These are phyloP conservation scores for Saturnia pavonia DNA, from an alignment of 2,888 invertebrate species.

Conservation along the genomic window DNA sequence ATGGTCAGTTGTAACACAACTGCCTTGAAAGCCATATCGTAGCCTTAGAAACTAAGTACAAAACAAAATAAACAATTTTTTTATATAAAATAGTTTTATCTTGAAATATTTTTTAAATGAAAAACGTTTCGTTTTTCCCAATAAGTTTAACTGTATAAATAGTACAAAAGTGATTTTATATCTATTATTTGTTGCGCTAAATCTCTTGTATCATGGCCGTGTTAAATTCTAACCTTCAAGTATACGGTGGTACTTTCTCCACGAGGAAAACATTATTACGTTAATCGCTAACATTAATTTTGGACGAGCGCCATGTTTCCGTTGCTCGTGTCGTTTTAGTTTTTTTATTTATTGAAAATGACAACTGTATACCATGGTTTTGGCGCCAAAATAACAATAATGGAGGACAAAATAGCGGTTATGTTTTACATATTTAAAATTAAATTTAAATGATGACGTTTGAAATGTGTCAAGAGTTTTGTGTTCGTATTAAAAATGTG, in stretches of 20 bases:
- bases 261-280: slow-evolving; percentile 39
- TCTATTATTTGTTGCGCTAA: slow-evolving; percentile 37
- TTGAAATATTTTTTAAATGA: slow-evolving; percentile 24
- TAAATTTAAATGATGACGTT: slow-evolving; percentile 75
- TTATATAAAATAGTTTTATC: slow-evolving; percentile 22
- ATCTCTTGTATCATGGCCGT: slow-evolving; percentile 50
- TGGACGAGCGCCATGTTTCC: slow-evolving; percentile 23
- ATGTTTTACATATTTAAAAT: slow-evolving; percentile 75
- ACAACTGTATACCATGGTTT: slow-evolving; percentile 53
- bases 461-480: slow-evolving; percentile 27
- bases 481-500: slow-evolving; percentile 34
- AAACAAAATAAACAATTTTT: slow-evolving; percentile 77
- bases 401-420: slow-evolving; percentile 59
- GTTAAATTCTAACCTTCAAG: slow-evolving; percentile 54
- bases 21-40: slow-evolving; percentile 69
- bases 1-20: slow-evolving; percentile 73
- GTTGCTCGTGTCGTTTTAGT: slow-evolving; percentile 33
- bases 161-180: not conserved
- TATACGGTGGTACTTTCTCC: slow-evolving; percentile 40
- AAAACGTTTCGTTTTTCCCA: not conserved
- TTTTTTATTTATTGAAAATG: slow-evolving; percentile 55
- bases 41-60: slow-evolving; percentile 75
- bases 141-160: slow-evolving; percentile 14
- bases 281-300: slow-evolving; percentile 40
- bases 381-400: slow-evolving; percentile 74